Evolutionary conservation across 30 jellyfish, hydroid and myxozoan species (phyloP), one percentile per base, ranked within the genome.

Genomic region (Chrysaora quinquecirrha): DNA sequence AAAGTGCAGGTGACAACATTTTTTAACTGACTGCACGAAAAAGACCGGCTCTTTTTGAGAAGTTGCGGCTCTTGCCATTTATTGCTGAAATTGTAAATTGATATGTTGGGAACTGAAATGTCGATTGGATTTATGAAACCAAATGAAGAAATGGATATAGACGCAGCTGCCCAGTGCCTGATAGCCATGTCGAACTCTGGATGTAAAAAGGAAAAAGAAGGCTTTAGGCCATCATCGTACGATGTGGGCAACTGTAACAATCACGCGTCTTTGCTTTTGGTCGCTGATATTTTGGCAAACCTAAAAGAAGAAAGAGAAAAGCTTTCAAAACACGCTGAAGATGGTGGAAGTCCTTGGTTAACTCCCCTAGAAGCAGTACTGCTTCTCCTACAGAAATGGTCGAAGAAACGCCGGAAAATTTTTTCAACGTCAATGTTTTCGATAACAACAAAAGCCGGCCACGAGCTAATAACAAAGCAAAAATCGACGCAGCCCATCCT

Each of bases 301-400:
- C 60, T 95, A 75, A 88, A 95, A 80, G 96, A 88, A 34, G 90
- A 81, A 31, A 48, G 90, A 48, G 89, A 71, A 48, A 81, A 38
- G 69, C 64, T 43, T 3, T 30, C 70, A 12, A 78, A 56, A 22
- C 54, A 75, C 9, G 66, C 52, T 6, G 62, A 75, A 29, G 68
- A 77, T 19, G 87, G 76, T 25, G 89, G 86, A 46, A 87, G 99
- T 81, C 96, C 96, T 0, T 95, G 87, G 76, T 87, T 88, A 18
- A 95, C 99, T 14, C 99, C 99, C 99, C 99, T 6, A 84, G 99
- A 78, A 95, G 99, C 62, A 83, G 78, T 47, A 87, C 99, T 35
- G 87, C 99, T 29, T 95, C 99, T 29, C 99, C 99, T 4, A 92
- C 89, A 4, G 96, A 95, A 67, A 70, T 80, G 90, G 83, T 76